Evolutionary conservation across 2,888 invertebrate genomes (phyloP), one percentile per base, ranked within the genome.

Genomic region (Ennomos fuscantarius): DNA sequence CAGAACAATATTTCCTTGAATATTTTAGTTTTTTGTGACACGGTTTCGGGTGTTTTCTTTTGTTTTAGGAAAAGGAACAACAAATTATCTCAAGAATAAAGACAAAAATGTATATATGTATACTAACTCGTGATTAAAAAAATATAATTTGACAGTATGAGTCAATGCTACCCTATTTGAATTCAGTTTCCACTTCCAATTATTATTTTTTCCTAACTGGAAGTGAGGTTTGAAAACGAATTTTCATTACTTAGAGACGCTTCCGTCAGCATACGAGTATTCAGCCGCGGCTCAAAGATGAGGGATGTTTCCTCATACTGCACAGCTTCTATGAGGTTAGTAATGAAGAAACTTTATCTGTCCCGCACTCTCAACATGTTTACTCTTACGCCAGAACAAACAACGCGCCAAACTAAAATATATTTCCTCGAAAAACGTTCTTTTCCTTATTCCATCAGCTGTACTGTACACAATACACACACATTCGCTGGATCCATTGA

Each of bases 281-380:
- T n/a, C n/a, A n/a, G n/a, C n/a, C n/a, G n/a, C n/a, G 24, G 1
- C 24, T 24, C 24, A 6, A 24, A 6, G 0, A 24, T n/a, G n/a
- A 24, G 9, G 8, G 34, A 49, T 24, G 9, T 13, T 34, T 41
- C n/a, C 41, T 12, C 41, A 34, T 24, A 41, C 34, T 9, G 24
- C 41, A n/a, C 35, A 10, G 49, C 35, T 37, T 48, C 41, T 8
- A 41, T 32, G 37, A 34, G 47, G 31, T 37, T 31, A 47, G 39
- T 24, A 49, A 35, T 24, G 49, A 24, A 40, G 41, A 13, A 33
- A 42, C 35, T 42, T 48, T 24, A 41, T 49, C 41, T 34, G 34
- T 24, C 34, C 49, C 33, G 39, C 15, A 15, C 32, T 52, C 39
- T 37, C 8, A 10, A 35, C 37, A 34, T 32, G 24, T 44, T 32